phyloP scores from a whole-genome alignment of 2,113 vertebrate genomes.

The Andinoacara biseriatus region DNA sequence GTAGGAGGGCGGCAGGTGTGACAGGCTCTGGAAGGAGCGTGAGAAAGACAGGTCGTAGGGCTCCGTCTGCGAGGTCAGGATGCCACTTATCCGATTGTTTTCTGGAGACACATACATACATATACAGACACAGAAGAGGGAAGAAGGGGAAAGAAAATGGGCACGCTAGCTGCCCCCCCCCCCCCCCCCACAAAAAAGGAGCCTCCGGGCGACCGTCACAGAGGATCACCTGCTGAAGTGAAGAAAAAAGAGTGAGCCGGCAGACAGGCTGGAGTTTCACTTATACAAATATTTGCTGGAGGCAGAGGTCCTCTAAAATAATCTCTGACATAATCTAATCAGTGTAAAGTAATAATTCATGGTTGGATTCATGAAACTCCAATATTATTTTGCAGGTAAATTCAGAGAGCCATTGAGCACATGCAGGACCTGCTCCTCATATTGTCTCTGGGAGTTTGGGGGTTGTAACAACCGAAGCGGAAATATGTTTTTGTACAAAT shows the following conservation, averaged over 20 bases:
- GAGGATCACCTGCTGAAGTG: constrained; percentile 52
- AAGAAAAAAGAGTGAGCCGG: constrained; percentile 28
- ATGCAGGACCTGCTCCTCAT: not conserved
- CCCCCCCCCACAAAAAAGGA: not conserved
- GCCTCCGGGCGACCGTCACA: constrained; percentile 4
- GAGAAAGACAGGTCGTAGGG: constrained; percentile 98
- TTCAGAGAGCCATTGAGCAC: not conserved
- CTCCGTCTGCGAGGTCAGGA: constrained; percentile 97
- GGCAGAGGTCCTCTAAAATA: constrained; percentile 22
- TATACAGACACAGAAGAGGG: constrained; percentile 71
- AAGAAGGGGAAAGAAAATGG: constrained; percentile 50
- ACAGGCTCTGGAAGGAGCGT: constrained; percentile 98
- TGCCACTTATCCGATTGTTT: constrained; percentile 93
- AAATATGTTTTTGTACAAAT: not conserved
- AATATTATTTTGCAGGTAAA: not conserved
- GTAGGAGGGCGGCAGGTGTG: constrained; percentile 96
- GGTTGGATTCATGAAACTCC: not conserved
- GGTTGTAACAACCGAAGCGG: not conserved
- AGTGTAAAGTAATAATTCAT: not conserved
- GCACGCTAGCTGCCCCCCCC: constrained; percentile 41
- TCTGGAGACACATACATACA: constrained; percentile 85
- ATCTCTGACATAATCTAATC: not conserved
- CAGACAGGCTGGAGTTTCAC: constrained; percentile 55
- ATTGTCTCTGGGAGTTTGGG: not conserved
- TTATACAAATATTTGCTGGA: constrained; percentile 34